A percentile compares a stretch with the other conserved stretches of the same genome.
phyloP scores from a whole-genome alignment of 1,140 invertebrate species.

The Lutraria rhynchaena region DNA sequence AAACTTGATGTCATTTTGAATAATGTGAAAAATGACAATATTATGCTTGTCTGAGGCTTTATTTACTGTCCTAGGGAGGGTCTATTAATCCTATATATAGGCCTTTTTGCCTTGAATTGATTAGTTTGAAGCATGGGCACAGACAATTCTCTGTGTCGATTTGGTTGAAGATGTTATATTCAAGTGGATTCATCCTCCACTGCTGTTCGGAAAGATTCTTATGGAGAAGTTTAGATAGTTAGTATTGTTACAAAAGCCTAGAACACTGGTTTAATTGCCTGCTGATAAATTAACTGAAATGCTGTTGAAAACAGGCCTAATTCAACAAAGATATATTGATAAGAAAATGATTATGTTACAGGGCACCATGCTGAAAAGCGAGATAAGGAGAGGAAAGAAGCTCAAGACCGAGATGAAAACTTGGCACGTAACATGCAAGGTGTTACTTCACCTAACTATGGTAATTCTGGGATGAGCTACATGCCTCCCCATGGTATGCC shows the following conservation, averaged over 20 bases:
- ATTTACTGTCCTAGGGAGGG: no score
- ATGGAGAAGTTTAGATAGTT: neutral
- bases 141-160: no score
- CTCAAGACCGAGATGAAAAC: conserved; percentile 24
- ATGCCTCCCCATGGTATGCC: conserved; percentile 12
- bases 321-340: neutral
- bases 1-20: no score
- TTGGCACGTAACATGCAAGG: neutral
- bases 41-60: no score
- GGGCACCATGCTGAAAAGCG: conserved; percentile 44
- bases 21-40: no score
- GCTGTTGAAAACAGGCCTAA: no score
- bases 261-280: neutral
- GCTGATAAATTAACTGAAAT: neutral
- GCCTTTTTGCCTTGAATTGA: no score
- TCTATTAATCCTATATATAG: no score
- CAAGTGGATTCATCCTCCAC: neutral
- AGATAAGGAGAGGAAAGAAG: conserved; percentile 25
- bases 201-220: neutral
- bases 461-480: conserved; percentile 2
- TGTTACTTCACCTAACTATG: conserved; percentile 14
- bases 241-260: neutral
- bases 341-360: no score
- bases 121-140: no score
- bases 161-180: neutral